Conservation (phyloP, 2,113 vertebrate genomes). For the Campylomormyrus tamandua region DNA sequence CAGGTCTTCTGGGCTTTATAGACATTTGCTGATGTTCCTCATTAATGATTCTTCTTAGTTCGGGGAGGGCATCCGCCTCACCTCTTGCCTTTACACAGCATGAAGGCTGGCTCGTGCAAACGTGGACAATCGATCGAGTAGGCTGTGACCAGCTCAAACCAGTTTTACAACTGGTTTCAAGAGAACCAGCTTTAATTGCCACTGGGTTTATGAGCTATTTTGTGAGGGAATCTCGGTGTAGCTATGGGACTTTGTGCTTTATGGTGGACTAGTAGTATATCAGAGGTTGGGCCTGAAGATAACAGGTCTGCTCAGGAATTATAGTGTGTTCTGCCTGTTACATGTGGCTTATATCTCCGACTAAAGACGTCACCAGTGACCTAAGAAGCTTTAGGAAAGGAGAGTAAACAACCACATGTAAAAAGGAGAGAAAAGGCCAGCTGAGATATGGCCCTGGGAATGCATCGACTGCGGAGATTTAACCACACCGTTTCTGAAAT, state of each 20-base stretch:
- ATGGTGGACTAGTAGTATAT: slow-evolving; percentile 26
- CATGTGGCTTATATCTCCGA: slow-evolving; percentile 4
- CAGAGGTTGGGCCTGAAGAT: slow-evolving; percentile 12
- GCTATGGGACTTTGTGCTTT: slow-evolving; percentile 42
- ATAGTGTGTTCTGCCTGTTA: slow-evolving; percentile 28
- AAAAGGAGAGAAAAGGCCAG: background rate
- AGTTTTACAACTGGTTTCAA: slow-evolving; percentile 32
- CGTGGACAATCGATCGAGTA: slow-evolving; percentile 1
- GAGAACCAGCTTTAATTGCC: slow-evolving; percentile 36
- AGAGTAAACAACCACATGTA: background rate
- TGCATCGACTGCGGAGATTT: background rate
- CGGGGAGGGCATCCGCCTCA: slow-evolving; percentile 1
- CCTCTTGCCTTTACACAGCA: slow-evolving; percentile 16
- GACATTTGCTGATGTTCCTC: slow-evolving; percentile 25
- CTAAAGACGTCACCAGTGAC: slow-evolving; percentile 14
- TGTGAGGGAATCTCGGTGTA: slow-evolving; percentile 30
- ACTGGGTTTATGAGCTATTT: slow-evolving; percentile 31
- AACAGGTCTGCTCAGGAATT: slow-evolving; percentile 39
- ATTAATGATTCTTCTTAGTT: slow-evolving; percentile 33
- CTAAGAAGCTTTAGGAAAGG: slow-evolving; percentile 15
- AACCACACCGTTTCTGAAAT: background rate
- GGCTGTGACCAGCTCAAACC: slow-evolving; percentile 32
- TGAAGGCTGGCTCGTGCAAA: background rate
- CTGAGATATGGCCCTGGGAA: background rate
- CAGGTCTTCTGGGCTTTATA: slow-evolving; percentile 8